A percentile compares a stretch with the other conserved stretches of the same genome.
These are phyloP conservation scores for Drosophila austrosaltans DNA, from an alignment of 2,888 invertebrate genomes.

Conservation along the genomic window DNA sequence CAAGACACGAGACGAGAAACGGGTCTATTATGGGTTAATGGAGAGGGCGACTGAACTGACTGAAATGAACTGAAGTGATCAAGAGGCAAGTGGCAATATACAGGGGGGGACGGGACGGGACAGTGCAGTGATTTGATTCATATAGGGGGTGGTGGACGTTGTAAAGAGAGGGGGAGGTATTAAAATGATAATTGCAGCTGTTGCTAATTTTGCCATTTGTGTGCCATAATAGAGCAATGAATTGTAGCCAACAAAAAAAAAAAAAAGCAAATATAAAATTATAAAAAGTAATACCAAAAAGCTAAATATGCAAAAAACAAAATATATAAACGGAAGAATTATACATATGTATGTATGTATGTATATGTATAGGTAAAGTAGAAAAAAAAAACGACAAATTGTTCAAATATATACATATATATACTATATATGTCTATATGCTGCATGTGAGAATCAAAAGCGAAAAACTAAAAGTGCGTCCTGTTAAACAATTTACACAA, in stretches of 20 bases:
- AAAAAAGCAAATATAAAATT: not conserved
- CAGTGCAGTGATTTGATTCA: constrained; percentile 8
- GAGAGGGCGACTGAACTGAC: constrained; percentile 8
- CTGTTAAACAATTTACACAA: constrained; percentile 54
- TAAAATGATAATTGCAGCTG: constrained; percentile 57
- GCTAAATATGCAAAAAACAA: too few species aligned
- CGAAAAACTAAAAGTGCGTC: constrained; percentile 60
- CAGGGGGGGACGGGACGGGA: not conserved
- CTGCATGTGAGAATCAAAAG: constrained; percentile 41
- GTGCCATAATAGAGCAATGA: constrained; percentile 71
- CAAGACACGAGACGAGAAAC: constrained; percentile 47
- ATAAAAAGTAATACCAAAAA: too few species aligned
- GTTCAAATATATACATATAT: constrained; percentile 22
- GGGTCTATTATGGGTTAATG: constrained; percentile 51
- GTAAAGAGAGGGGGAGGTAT: constrained; percentile 14
- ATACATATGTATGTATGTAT: too few species aligned
- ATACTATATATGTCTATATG: constrained; percentile 9
- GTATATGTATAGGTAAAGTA: constrained; percentile 47
- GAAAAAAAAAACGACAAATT: constrained; percentile 43
- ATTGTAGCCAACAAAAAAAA: constrained; percentile 41
- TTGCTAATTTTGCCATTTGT: constrained; percentile 72
- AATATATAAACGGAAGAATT: constrained; percentile 52
- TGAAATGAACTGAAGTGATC: not conserved
- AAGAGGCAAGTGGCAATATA: constrained; percentile 3
- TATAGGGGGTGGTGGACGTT: too few species aligned